Evolutionary conservation across 2,113 vertebrate genomes (phyloP), one percentile per base, ranked within the genome.

Genomic region (Amia ocellicauda): DNA sequence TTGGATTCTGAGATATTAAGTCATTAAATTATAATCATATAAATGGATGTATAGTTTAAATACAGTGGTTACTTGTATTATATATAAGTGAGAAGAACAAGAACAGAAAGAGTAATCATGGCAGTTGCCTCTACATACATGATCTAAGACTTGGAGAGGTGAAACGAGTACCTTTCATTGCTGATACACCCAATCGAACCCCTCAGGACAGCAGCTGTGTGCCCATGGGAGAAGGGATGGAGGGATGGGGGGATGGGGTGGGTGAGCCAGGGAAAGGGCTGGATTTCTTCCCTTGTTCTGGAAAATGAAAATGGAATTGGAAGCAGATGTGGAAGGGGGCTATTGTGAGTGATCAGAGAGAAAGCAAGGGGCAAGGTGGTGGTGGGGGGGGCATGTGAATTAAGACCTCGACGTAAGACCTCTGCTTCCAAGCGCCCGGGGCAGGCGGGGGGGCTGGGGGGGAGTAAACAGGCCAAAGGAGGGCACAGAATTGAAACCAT

Each of bases 351-450:
- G 75, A 79, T 77, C 74, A 75, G 75, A 72, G 72, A 78, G 74
- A 76, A 64, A 74, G 10, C 22, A 42, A 42, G 22, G 36, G 19
- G 24, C 22, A 59, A 67, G 52, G 56, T 17, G 50, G n/a, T n/a
- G n/a, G n/a, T 54, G 16, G 27, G 5, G 67, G 81, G 81, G 84
- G 84, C 83, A 86, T 86, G 85, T 83, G 84, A 89, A 85, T 64
- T 76, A 74, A 86, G 86, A 84, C 83, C 73, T 76, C 66, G 60
- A 72, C 14, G 75, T 78, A 80, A 83, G 77, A 78, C 76, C 75
- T 67, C 75, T 69, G 72, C 81, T 77, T 82, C 80, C 78, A 72
- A 80, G 63, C 70, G 72, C 66, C 78, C 77, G 85, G 86, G 82
- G 83, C 84, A 85, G 47, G 41, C 3, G 29, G 16, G 16, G 52